Percentiles rank a stretch among this genome's conserved stretches.
phyloP scores from a whole-genome alignment of 1,140 invertebrate genomes.

The Pemphigus obesinymphae region DNA sequence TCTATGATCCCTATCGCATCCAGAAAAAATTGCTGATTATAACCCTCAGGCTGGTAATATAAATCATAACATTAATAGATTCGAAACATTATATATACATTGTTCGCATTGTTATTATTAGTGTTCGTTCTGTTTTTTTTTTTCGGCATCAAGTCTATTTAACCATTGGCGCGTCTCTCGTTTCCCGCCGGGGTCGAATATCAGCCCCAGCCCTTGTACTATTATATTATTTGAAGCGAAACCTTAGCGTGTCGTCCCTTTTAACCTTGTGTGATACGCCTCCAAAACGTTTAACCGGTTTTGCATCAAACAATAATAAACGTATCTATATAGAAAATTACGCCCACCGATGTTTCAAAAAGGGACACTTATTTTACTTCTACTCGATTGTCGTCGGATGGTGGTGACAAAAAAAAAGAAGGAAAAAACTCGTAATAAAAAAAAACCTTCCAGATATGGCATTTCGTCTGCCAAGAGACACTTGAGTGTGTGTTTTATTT shows the following conservation, averaged over 20 bases:
- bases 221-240: neutral
- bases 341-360: neutral
- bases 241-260: neutral
- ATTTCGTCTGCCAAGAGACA: neutral
- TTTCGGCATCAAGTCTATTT: neutral
- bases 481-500: neutral
- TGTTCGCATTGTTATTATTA: neutral
- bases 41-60: neutral
- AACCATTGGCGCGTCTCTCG: constrained; percentile 5
- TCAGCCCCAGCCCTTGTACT: neutral
- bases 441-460: neutral
- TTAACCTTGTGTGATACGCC: constrained; percentile 17
- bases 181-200: constrained; percentile 25
- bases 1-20: neutral
- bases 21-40: no score
- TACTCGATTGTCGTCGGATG: no score
- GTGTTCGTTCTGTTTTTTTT: no score
- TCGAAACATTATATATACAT: neutral
- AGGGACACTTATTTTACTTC: neutral
- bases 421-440: no score
- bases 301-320: neutral
- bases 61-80: neutral
- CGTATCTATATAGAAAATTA: neutral
- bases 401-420: no score
- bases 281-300: constrained; percentile 28